Evolutionary conservation across 1,140 invertebrate genomes (phyloP).

Genomic region (Bactericera cockerelli): DNA sequence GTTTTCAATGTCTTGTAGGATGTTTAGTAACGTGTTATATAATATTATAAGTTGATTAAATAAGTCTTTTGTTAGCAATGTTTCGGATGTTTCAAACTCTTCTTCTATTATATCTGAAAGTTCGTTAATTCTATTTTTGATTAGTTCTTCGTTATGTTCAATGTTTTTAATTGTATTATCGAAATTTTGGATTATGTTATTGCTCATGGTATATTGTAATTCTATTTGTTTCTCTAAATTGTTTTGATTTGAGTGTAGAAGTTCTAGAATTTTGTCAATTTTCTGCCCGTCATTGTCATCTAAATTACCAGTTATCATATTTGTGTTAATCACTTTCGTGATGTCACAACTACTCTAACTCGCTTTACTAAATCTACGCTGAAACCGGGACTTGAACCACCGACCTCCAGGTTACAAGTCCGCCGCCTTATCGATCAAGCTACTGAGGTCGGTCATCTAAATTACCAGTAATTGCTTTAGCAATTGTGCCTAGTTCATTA

Average conservation of each 20-base stretch:
- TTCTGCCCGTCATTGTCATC: background rate
- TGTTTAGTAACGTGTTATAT: background rate
- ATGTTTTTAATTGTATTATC: background rate
- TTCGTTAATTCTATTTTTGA: constrained; percentile 1
- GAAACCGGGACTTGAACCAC: too few species aligned
- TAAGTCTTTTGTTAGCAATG: background rate
- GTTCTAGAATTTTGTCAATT: background rate
- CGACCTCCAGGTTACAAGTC: too few species aligned
- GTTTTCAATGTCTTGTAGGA: background rate
- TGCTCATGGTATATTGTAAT: background rate
- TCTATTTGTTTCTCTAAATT: background rate
- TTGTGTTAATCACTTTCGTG: too few species aligned
- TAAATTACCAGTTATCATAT: constrained; percentile 6
- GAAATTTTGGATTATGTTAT: background rate
- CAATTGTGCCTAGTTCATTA: too few species aligned
- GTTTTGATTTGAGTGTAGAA: background rate
- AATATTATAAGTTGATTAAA: background rate
- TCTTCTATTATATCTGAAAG: background rate
- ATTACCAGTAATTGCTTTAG: too few species aligned
- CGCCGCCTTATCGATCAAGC: too few species aligned
- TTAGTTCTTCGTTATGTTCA: background rate
- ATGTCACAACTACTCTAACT: too few species aligned
- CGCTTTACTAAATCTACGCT: too few species aligned
- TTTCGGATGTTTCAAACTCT: background rate
- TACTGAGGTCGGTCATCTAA: too few species aligned